Percentiles rank a stretch among this genome's conserved stretches.
These are phyloP conservation scores for Paragorgia papillata DNA, from an alignment of 92 coral and sea anemone species.

Conservation along the genomic window DNA sequence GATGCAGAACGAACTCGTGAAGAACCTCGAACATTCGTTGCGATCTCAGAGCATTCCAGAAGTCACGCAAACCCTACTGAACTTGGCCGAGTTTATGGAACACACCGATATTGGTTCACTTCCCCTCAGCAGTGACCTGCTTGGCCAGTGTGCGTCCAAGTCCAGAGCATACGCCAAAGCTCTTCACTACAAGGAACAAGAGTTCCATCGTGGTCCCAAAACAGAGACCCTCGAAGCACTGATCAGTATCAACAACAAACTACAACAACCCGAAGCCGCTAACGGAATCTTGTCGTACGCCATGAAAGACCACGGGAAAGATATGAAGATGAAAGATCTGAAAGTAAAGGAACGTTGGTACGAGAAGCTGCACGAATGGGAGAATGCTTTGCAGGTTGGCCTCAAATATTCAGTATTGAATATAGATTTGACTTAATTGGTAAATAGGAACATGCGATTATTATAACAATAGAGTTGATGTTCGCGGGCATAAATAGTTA, in stretches of 20 bases:
- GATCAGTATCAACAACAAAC: constrained; percentile 95
- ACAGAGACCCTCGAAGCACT: constrained; percentile 95
- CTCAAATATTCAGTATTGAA: too few relatives aligned
- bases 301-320: constrained; percentile 88
- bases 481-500: too few relatives aligned
- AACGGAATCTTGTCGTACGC: constrained; percentile 96
- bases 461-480: too few relatives aligned
- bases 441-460: too few relatives aligned
- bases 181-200: constrained; percentile 97
- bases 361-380: constrained; percentile 99
- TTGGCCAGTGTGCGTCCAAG: constrained; percentile 96
- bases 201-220: constrained; percentile 90
- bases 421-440: too few relatives aligned
- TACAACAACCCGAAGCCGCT: constrained; percentile 98
- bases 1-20: constrained; percentile 90
- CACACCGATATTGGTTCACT: constrained; percentile 98
- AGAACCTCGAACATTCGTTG: constrained; percentile 82
- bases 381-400: constrained; percentile 87
- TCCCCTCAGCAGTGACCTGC: constrained; percentile 86
- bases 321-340: constrained; percentile 74
- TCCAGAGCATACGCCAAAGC: constrained; percentile 99
- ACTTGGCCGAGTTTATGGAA: constrained; percentile 95
- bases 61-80: constrained; percentile 93
- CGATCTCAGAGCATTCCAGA: constrained; percentile 89
- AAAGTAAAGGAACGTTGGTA: constrained; percentile 99